These are phyloP conservation scores for Elanus axillaris DNA, from an alignment of 2,113 vertebrate species.

Conservation along the genomic window DNA sequence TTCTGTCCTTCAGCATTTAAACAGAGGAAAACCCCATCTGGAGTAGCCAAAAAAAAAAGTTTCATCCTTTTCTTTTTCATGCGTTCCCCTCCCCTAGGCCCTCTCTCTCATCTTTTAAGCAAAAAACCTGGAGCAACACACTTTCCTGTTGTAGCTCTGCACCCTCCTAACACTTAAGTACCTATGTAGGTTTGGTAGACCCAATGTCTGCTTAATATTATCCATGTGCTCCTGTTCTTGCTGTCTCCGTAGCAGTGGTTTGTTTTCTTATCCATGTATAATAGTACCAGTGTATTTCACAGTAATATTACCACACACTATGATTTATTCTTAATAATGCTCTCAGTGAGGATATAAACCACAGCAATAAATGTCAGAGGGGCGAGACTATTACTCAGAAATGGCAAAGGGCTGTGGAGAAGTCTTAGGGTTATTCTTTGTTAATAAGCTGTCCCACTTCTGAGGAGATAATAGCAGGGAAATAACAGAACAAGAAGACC, in stretches of 20 bases:
- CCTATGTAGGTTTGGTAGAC: neutral
- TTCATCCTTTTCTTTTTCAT: constrained; percentile 45
- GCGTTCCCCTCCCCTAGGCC: constrained; percentile 9
- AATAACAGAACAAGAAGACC: neutral
- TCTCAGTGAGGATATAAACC: neutral
- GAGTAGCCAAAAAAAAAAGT: constrained; percentile 57
- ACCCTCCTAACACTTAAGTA: neutral
- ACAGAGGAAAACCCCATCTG: constrained; percentile 68
- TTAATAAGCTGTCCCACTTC: neutral
- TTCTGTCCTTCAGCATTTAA: constrained; percentile 69
- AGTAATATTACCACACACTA: neutral
- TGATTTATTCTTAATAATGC: neutral
- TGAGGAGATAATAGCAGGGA: neutral
- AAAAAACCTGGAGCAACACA: neutral
- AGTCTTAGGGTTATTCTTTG: neutral
- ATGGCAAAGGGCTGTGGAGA: neutral
- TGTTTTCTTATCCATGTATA: neutral
- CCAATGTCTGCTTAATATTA: neutral
- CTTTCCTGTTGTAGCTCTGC: neutral
- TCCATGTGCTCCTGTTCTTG: neutral
- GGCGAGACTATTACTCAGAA: neutral
- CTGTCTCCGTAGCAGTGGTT: neutral
- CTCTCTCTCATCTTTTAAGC: constrained; percentile 41
- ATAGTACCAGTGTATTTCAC: neutral
- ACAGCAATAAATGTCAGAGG: neutral